A percentile compares a stretch with the other conserved stretches of the same genome.
Evolutionary conservation across 2,888 invertebrate genomes (phyloP).

Genomic region (Villa cingulata): DNA sequence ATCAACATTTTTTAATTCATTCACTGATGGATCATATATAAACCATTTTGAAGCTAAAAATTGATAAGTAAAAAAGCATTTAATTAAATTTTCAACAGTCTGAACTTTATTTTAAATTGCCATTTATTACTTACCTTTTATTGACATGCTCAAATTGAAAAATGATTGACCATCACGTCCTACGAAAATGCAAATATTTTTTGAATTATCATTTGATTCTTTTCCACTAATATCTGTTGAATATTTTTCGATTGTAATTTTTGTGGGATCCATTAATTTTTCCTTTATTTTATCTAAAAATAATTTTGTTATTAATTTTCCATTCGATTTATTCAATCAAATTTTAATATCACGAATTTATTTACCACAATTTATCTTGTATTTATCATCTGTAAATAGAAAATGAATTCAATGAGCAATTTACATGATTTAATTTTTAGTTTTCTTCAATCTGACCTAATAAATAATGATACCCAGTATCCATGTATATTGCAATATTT

Average conservation of each 20-base stretch:
- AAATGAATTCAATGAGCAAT: neutral
- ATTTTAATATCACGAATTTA: too few relatives aligned
- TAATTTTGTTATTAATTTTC: neutral
- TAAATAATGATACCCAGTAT: slow-evolving; percentile 49
- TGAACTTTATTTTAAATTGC: too few relatives aligned
- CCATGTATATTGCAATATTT: slow-evolving; percentile 46
- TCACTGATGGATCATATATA: slow-evolving; percentile 39
- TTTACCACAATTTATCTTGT: slow-evolving; percentile 1
- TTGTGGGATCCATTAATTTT: neutral
- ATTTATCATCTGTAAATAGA: slow-evolving; percentile 4
- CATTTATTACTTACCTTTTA: slow-evolving; percentile 33
- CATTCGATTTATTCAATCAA: neutral
- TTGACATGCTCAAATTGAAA: slow-evolving; percentile 46
- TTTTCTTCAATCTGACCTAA: slow-evolving; percentile 38
- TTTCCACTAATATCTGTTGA: slow-evolving; percentile 17
- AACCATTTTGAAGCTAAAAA: slow-evolving; percentile 42
- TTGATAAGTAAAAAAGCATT: neutral
- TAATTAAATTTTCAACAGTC: neutral
- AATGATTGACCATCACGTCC: slow-evolving; percentile 51
- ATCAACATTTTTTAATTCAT: slow-evolving; percentile 32
- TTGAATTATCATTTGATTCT: slow-evolving; percentile 20
- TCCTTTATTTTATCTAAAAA: neutral
- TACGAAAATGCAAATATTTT: slow-evolving; percentile 48
- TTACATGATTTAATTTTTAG: neutral
- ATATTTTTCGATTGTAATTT: slow-evolving; percentile 18